Percentiles rank a stretch among this genome's conserved stretches.
Conservation (phyloP, 2,797 vertebrate genomes). For the Leucoraja ocellata region DNA sequence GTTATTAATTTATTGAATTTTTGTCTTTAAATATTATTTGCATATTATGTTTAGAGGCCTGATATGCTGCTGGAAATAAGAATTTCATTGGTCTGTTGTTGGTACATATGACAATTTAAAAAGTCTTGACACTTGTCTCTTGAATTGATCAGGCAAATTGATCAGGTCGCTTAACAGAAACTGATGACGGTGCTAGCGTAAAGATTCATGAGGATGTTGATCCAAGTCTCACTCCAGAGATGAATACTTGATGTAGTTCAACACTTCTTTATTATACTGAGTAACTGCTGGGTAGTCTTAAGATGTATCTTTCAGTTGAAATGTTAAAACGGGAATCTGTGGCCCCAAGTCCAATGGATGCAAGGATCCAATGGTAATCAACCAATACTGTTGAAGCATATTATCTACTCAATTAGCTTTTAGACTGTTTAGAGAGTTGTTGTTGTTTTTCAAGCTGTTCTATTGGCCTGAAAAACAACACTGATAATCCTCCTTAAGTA, state of each 20-base stretch:
- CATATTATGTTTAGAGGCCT: too few relatives aligned
- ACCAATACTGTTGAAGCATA: neutral
- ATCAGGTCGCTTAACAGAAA: neutral
- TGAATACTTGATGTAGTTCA: neutral
- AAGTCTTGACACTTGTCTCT: too few relatives aligned
- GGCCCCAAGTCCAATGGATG: neutral
- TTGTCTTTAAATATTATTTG: too few relatives aligned
- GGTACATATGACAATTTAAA: too few relatives aligned
- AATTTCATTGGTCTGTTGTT: too few relatives aligned
- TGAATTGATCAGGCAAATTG: neutral
- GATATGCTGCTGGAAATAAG: too few relatives aligned
- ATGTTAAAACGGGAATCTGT: neutral
- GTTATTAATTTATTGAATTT: too few relatives aligned
- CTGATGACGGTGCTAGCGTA: neutral
- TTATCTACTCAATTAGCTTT: neutral
- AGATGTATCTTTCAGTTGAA: neutral
- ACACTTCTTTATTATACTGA: neutral
- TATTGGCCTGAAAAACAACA: neutral
- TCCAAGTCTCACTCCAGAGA: neutral
- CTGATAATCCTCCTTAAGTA: neutral
- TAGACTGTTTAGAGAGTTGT: neutral
- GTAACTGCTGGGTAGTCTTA: neutral
- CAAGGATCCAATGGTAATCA: neutral
- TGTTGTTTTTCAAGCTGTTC: too few relatives aligned
- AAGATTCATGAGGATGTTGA: neutral